Evolutionary conservation across 2,113 vertebrate genomes (phyloP).

Genomic region (Puntigrus tetrazona): DNA sequence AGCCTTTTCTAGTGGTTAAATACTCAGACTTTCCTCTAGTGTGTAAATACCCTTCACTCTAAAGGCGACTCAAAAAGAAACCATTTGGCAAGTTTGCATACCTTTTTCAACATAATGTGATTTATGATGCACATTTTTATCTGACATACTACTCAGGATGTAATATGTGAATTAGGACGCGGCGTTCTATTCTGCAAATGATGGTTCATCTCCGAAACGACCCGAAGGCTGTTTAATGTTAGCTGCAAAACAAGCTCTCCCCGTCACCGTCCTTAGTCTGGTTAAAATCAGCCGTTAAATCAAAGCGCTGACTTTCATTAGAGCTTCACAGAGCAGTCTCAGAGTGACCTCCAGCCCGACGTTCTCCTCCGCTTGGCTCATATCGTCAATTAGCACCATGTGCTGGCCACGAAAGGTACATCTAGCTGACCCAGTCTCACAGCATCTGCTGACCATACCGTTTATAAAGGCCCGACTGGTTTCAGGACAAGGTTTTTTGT

Average conservation of each 20-base stretch:
- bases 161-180: neutral
- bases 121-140: neutral
- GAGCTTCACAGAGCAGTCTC: neutral
- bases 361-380: neutral
- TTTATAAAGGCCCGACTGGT: neutral
- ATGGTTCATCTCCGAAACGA: neutral
- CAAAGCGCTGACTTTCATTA: constrained; percentile 14
- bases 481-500: neutral
- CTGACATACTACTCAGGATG: neutral
- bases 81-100: neutral
- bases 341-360: neutral
- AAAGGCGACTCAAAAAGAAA: neutral
- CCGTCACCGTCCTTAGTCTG: neutral
- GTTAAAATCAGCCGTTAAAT: constrained; percentile 15
- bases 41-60: neutral
- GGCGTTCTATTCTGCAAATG: neutral
- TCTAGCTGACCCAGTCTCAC: neutral
- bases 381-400: neutral
- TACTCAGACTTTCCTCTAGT: no score
- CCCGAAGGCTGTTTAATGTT: constrained; percentile 11
- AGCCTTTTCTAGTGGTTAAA: neutral
- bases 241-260: neutral
- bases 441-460: constrained; percentile 17
- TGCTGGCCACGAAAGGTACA: constrained; percentile 4
- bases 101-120: neutral